These are phyloP conservation scores for Adelphocoris suturalis DNA, from an alignment of 2,888 invertebrate genomes.

Conservation along the genomic window DNA sequence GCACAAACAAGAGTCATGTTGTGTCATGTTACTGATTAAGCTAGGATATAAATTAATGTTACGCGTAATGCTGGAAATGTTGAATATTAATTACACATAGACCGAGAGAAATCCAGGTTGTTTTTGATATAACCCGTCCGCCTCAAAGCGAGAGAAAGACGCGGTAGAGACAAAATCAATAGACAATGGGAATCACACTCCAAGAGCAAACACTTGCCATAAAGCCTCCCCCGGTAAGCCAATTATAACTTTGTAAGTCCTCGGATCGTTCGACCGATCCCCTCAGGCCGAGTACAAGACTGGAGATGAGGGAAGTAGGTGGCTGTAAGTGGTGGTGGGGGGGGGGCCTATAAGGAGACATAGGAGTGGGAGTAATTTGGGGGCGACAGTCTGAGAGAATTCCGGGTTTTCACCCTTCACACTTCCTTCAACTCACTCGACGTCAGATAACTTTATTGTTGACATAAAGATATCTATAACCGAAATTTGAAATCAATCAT, in stretches of 20 bases:
- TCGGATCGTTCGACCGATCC: conserved; percentile 8
- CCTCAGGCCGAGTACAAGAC: background rate
- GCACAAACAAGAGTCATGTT: too few species aligned
- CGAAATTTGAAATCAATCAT: too few species aligned
- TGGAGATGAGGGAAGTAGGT: background rate
- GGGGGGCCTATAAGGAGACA: background rate
- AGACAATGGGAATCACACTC: conserved; percentile 48
- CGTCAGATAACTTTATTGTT: too few species aligned
- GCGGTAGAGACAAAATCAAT: conserved; percentile 40
- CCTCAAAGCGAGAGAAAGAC: conserved; percentile 7
- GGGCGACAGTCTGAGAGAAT: background rate
- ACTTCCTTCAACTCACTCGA: too few species aligned
- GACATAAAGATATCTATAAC: too few species aligned
- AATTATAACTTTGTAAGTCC: conserved; percentile 53
- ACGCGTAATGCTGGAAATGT: too few species aligned
- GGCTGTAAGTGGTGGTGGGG: background rate
- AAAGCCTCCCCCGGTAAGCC: conserved; percentile 39
- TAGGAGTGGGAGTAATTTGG: background rate
- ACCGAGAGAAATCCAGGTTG: background rate
- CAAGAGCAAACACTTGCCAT: conserved; percentile 42
- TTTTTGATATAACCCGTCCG: background rate
- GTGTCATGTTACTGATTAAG: too few species aligned
- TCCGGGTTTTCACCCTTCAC: too few species aligned
- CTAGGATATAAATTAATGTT: too few species aligned
- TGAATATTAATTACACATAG: too few species aligned